A percentile compares a stretch with the other conserved stretches of the same genome.
phyloP scores from a whole-genome alignment of 2,113 vertebrate species.

The Aspidoscelis tigris region DNA sequence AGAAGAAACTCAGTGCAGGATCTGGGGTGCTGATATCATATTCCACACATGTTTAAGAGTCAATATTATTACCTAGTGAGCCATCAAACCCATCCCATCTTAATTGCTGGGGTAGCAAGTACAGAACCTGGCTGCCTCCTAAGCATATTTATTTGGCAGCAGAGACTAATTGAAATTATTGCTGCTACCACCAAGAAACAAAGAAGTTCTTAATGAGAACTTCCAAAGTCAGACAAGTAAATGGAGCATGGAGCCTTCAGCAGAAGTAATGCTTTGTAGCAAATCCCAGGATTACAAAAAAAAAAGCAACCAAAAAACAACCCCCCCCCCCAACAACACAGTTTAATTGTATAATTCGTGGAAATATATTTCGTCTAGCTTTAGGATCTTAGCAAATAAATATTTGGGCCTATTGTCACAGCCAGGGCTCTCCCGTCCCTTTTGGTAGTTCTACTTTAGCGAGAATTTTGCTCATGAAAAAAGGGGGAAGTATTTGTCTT shows the following conservation, averaged over 20 bases:
- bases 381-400: background rate
- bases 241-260: no score
- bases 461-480: background rate
- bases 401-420: background rate
- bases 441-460: background rate
- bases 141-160: background rate
- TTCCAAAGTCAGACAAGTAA: background rate
- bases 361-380: no score
- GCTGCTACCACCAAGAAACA: background rate
- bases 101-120: background rate
- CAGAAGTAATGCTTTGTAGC: no score
- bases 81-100: no score
- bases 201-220: background rate
- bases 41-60: no score
- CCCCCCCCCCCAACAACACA: no score
- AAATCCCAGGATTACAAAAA: no score
- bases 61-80: background rate
- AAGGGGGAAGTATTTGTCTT: background rate
- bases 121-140: background rate
- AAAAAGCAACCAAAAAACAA: no score
- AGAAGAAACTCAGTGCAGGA: background rate
- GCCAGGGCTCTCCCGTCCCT: background rate
- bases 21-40: no score
- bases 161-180: background rate
- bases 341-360: background rate